Evolutionary conservation across 2,797 vertebrate species (phyloP).

Genomic region (Dallia pectoralis): DNA sequence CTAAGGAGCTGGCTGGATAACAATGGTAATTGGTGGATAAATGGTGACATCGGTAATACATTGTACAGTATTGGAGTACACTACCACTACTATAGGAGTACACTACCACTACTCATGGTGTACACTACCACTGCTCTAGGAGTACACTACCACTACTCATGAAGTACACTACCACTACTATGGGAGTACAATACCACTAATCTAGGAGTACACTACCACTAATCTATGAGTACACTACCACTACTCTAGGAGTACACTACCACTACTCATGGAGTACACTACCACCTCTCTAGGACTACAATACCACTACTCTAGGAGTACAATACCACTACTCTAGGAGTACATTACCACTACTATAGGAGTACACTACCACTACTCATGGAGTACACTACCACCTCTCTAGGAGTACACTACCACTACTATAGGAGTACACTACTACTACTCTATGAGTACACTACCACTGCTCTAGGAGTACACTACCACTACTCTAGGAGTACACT

Average conservation of each 20-base stretch:
- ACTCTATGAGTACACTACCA: not conserved
- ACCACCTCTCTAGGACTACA: no score
- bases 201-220: not conserved
- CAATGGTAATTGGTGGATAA: not conserved
- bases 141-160: not conserved
- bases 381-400: no score
- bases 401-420: not conserved
- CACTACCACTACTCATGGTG: not conserved
- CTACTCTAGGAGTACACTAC: not conserved
- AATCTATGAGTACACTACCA: not conserved
- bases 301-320: no score
- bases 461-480: not conserved
- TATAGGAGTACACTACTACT: not conserved
- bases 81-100: not conserved
- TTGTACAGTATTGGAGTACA: slow-evolving; percentile 5
- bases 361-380: not conserved
- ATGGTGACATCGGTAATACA: slow-evolving; percentile 27
- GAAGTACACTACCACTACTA: not conserved
- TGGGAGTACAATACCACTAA: not conserved
- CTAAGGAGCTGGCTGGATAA: not conserved
- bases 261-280: not conserved
- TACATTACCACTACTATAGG: not conserved
- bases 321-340: not conserved
- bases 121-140: no score
- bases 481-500: not conserved